These are phyloP conservation scores for Trichonephila clavipes DNA, from an alignment of 1,140 invertebrate species.

Conservation along the genomic window DNA sequence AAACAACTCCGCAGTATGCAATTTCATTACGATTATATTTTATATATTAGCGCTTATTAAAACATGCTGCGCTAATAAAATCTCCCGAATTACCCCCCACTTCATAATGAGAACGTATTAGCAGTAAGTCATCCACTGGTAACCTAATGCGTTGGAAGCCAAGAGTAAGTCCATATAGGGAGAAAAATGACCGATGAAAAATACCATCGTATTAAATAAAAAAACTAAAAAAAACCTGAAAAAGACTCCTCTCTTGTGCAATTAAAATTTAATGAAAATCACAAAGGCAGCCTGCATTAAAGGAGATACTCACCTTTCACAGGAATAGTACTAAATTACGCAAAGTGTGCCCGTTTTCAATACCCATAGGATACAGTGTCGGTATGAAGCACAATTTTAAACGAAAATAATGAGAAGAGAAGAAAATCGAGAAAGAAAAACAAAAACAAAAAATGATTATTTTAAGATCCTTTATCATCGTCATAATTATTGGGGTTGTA, in stretches of 20 bases:
- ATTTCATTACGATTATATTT: conserved; percentile 54
- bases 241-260: conserved; percentile 20
- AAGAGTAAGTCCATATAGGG: not conserved
- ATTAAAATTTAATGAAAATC: conserved; percentile 71
- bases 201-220: conserved; percentile 52
- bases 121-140: conserved; percentile 9
- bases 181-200: conserved; percentile 51
- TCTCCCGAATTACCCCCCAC: not conserved
- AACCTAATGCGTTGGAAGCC: not conserved
- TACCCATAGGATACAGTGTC: conserved; percentile 24
- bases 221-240: not conserved
- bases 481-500: conserved; percentile 70
- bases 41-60: conserved; percentile 34
- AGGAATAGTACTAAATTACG: conserved; percentile 45
- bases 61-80: conserved; percentile 13
- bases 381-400: conserved; percentile 3
- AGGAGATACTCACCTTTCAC: conserved; percentile 53
- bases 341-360: conserved; percentile 24
- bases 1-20: conserved; percentile 36
- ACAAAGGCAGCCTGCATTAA: conserved; percentile 40
- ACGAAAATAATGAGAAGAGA: conserved; percentile 50
- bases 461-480: conserved; percentile 70
- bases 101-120: conserved; percentile 41
- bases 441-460: conserved; percentile 57
- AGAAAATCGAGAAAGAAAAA: conserved; percentile 37